Base-by-base conservation (phyloP, 2,113 vertebrate species). In the Podarcis raffonei region DNA sequence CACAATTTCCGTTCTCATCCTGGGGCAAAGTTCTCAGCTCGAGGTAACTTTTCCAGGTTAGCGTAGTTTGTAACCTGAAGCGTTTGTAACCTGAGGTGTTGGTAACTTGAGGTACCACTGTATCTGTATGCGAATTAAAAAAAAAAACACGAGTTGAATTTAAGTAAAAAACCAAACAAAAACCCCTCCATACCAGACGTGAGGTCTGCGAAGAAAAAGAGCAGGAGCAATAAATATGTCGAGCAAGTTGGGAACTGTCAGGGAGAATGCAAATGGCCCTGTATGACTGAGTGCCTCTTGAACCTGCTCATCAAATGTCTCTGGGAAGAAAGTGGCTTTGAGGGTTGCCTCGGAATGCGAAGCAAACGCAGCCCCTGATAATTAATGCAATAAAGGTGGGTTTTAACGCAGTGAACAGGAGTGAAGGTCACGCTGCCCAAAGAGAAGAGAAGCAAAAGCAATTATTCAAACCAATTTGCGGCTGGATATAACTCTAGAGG, bases 181-280 rank as follows among this genome's bases (percentile, higher is more conserved):
- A 12, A 76, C 3, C 3, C 37, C 1, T 91, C 94, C 30, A 48
- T 71, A 23, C 27, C 30, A 94, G 87, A 90, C 89, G 86, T 92
- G 92, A 83, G 87, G 91, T 95, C 92, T 91, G 83, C 82, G 88
- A 86, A 7, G 86, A 91, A 93, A 90, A 89, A 89, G 11, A 81
- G 68, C 32, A 81, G 74, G 13, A 0, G 92, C 1, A 0, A 94
- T 94, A 93, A 94, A 94, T 93, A 94, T 91, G 90, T 91, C 91
- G 92, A 94, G 92, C 91, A 90, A 87, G 88, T 92, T 13, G 71
- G 86, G 77, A 93, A 89, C 93, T 94, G 94, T 91, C 88, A 92
- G 85, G 85, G 23, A 80, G 9, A 0, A 1, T 5, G 65, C 6
- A 84, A 87, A 94, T 92, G 79, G 76, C 83, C 0, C 48, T 91